Base-by-base conservation (phyloP, 2,888 invertebrate species). In the Eurois occulta region DNA sequence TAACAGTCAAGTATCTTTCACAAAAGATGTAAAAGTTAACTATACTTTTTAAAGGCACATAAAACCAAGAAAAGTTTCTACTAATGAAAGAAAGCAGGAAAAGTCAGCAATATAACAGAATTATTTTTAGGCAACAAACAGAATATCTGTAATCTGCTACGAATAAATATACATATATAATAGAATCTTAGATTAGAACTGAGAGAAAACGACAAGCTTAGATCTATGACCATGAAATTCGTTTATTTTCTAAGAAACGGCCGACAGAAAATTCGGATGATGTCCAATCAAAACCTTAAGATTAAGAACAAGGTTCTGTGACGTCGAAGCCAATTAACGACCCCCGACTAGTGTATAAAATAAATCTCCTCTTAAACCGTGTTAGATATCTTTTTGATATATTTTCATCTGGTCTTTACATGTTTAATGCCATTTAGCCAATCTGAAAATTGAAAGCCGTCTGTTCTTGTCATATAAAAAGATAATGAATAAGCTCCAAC, bases 371-470 rank as follows among this genome's bases (percentile, higher is more conserved):
- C 28, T 24, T 43, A n/a, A 43, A 28, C 24, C 18, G 21, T 41
- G 52, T 52, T 43, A 38, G 24, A 32, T 55, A 32, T 38, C 3
- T 55, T 41, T 64, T 65, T 41, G 11, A 80, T 1, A 41, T 71
- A 55, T 64, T 38, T 79, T 70, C 21, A 52, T 71, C 60, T 46
- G 38, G 24, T 58, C 32, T 78, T 48, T 60, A 28, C 32, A 41
- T 16, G 41, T 62, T 48, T 62, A 21, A 72, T 28, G 13, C 7
- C 21, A 41, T 55, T 55, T 52, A 65, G 68, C 32, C 24, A 35
- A 62, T 46, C 52, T 62, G 35, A 64, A 79, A 52, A 79, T 80
- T 78, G 43, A 72, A 80, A 80, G 72, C 16, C 28, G 46, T 80
- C 46, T 80, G 74, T 48, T 78, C 46, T 72, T 72, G 80, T 58